These are phyloP conservation scores for Bursaphelenchus okinawaensis DNA, from an alignment of 2,888 invertebrate species.

Conservation along the genomic window DNA sequence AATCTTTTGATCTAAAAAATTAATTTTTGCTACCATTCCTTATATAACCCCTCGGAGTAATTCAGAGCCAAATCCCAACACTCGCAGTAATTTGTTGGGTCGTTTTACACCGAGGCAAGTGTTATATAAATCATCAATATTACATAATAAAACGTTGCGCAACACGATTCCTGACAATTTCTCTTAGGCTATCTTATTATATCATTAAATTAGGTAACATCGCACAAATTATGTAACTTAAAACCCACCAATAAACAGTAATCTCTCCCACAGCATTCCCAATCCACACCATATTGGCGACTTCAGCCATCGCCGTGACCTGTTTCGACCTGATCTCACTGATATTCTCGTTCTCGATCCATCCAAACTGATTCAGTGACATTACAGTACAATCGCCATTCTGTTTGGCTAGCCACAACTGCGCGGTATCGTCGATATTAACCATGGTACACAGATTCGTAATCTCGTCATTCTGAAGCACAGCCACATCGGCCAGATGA, in stretches of 20 bases:
- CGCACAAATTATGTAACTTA: no score
- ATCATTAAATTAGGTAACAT: no score
- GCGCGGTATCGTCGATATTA: slow-evolving; percentile 24
- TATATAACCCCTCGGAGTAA: no score
- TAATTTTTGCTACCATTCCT: no score
- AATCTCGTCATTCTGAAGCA: slow-evolving; percentile 4
- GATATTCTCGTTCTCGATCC: neutral
- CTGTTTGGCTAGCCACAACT: slow-evolving; percentile 32
- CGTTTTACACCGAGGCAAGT: no score
- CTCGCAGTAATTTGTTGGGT: no score
- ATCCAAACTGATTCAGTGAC: slow-evolving; percentile 55
- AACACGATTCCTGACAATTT: no score
- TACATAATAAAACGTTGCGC: no score
- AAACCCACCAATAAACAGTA: neutral
- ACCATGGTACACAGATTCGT: slow-evolving; percentile 6
- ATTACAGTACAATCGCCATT: slow-evolving; percentile 56
- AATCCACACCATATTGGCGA: neutral
- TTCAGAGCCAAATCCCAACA: no score
- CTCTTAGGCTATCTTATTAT: no score
- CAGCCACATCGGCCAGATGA: slow-evolving; percentile 71
- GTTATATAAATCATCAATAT: no score
- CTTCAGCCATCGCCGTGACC: neutral
- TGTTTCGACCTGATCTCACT: neutral
- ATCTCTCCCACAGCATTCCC: slow-evolving; percentile 8
- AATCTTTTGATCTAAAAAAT: no score